Base-by-base conservation (phyloP, 2,113 vertebrate species). In the Hypocryptadius cinnamomeus region DNA sequence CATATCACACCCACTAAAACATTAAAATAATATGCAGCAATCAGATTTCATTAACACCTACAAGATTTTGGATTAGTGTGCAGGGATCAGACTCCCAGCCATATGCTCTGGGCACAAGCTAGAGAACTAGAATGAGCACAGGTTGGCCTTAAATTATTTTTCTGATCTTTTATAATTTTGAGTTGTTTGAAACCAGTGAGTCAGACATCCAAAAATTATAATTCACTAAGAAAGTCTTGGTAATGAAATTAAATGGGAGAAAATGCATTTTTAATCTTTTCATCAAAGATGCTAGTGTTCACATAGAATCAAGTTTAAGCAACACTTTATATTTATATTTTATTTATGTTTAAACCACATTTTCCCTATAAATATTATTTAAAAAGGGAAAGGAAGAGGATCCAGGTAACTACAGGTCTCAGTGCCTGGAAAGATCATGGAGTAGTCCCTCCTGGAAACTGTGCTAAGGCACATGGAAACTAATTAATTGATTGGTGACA, bases 21-120 rank as follows among this genome's bases (percentile, higher is more conserved):
- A 64, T 71, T 79, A 87, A 90, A 89, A 84, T 64, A 85, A 59
- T 66, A 47, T 21, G 48, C n/a, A 91, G 33, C 4, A 5, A 74
- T 87, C 78, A 91, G 44, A 82, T 81, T 81, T 89, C 57, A 91
- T 87, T 93, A 89, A 85, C 53, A 85, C 15, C 24, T 87, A 78
- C 77, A 84, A 92, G 69, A 64, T 70, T 91, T 93, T 84, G 56
- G 15, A 81, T 81, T 80, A 80, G 19, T 37, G 25, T 66, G 51
- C 13, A 37, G 51, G 68, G 18, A 85, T 60, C 64, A 88, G 56
- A 73, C 13, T 88, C 15, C 20, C 65, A 92, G 28, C 15, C 35
- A 27, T 69, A 48, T 42, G 42, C 4, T 83, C 59, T 70, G n/a
- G 42, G 28, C 33, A 73, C 12, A 72, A 54, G 12, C 25, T 42